A percentile compares a stretch with the other conserved stretches of the same genome.
Evolutionary conservation across 1,140 invertebrate genomes (phyloP).

Genomic region (Leptopilina boulardi): DNA sequence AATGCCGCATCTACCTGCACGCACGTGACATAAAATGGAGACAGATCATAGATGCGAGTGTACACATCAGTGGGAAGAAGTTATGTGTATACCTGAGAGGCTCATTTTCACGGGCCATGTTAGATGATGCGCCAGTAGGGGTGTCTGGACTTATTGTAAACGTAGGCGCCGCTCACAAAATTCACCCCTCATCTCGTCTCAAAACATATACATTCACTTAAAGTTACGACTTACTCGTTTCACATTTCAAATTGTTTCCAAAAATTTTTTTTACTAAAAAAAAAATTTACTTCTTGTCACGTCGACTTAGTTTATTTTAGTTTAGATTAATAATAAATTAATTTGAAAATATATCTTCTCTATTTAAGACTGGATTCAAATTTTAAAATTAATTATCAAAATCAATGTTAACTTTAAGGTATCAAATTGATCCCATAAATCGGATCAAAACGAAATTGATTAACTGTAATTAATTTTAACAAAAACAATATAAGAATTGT

Average conservation of each 20-base stretch:
- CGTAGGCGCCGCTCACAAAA: constrained; percentile 59
- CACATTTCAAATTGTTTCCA: constrained; percentile 32
- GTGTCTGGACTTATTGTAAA: constrained; percentile 63
- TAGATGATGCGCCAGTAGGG: constrained; percentile 45
- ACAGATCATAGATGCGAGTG: constrained; percentile 10
- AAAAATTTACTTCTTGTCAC: neutral
- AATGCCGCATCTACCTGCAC: constrained; percentile 2
- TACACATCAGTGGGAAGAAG: constrained; percentile 42
- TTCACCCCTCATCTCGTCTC: constrained; percentile 41
- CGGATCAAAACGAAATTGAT: no score
- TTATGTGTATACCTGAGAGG: constrained; percentile 60
- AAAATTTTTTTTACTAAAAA: neutral
- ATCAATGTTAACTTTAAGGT: no score
- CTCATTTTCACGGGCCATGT: constrained; percentile 53
- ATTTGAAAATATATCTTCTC: no score
- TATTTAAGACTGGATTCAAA: no score
- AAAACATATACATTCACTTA: neutral
- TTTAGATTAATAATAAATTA: no score
- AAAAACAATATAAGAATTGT: no score
- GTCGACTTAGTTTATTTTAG: no score
- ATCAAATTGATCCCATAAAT: no score
- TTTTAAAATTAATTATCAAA: no score
- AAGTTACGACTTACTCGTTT: constrained; percentile 41
- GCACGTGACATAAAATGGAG: constrained; percentile 18
- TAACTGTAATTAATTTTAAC: no score